Conservation (phyloP, 2,888 invertebrate species). For the Morinoia aosen region DNA sequence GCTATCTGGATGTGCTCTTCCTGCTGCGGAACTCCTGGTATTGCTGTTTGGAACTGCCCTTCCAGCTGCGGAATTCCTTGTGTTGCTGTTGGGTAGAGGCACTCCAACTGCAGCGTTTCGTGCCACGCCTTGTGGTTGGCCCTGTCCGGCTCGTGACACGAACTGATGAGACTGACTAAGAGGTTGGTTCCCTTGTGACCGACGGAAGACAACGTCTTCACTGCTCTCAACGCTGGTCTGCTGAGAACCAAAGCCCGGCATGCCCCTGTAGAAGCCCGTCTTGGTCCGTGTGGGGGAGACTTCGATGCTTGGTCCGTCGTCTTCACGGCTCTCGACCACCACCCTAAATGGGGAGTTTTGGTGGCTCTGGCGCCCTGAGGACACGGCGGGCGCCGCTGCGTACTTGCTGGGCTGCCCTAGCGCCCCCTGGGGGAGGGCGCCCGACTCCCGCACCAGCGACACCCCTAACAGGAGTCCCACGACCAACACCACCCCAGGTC, state of each 20-base stretch:
- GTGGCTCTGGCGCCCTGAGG: background rate
- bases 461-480: background rate
- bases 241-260: background rate
- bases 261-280: background rate
- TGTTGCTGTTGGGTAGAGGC: background rate
- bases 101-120: background rate
- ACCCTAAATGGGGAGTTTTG: background rate
- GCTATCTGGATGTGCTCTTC: background rate
- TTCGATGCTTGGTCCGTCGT: constrained; percentile 18
- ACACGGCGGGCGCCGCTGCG: constrained; percentile 12
- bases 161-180: background rate
- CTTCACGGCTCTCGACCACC: background rate
- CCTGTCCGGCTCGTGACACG: background rate
- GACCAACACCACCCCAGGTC: background rate
- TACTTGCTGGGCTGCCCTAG: background rate
- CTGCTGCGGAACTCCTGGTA: background rate
- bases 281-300: background rate
- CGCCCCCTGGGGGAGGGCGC: background rate
- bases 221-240: constrained; percentile 23
- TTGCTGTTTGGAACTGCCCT: background rate
- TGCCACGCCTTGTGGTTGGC: background rate
- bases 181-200: background rate
- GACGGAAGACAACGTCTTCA: background rate
- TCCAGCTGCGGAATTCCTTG: background rate
- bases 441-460: background rate